Evolutionary conservation across 2,888 invertebrate species (phyloP), one percentile per base, ranked within the genome.

Genomic region (Choristoneura rosaceana): DNA sequence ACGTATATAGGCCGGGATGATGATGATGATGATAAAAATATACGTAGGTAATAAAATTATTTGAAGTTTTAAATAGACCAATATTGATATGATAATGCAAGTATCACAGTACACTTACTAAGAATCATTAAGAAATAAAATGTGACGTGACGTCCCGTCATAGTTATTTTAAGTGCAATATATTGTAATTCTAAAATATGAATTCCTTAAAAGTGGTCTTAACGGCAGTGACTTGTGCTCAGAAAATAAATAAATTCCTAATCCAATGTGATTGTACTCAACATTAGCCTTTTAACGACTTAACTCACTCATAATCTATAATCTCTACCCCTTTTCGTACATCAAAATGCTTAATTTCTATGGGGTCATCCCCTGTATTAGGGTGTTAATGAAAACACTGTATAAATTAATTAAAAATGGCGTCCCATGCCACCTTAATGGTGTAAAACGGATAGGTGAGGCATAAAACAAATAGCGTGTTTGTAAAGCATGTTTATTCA

Each of bases 401-500:
- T 65, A 65, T 71, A 50, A 71, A 69, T 73, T 69, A 75, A 73
- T 75, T 70, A 70, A 73, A 69, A 61, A 63, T 65, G 69, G 60
- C 45, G 62, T 25, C 62, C 34, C 2, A 55, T 45, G 68, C 64
- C 69, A 66, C 66, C 63, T 75, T 77, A 76, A 75, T 61, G 47
- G 76, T 78, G 79, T 83, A 76, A 78, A 77, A 78, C 82, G 79
- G 81, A 83, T 76, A 85, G 88, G 88, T 88, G 86, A 87, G 84
- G 83, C 85, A 82, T 81, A 79, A 87, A 88, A 87, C 85, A 89
- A 90, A 90, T 83, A 85, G 83, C 83, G 86, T 85, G 81, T 86
- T 83, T 82, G 79, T 81, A 74, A 87, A 88, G 88, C 87, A 79
- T 84, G 79, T 92, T 91, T 91, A 91, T 90, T 88, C 75, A 84